phyloP scores from a whole-genome alignment of 2,888 invertebrate genomes.

The Caenorhabditis macrosperma region DNA sequence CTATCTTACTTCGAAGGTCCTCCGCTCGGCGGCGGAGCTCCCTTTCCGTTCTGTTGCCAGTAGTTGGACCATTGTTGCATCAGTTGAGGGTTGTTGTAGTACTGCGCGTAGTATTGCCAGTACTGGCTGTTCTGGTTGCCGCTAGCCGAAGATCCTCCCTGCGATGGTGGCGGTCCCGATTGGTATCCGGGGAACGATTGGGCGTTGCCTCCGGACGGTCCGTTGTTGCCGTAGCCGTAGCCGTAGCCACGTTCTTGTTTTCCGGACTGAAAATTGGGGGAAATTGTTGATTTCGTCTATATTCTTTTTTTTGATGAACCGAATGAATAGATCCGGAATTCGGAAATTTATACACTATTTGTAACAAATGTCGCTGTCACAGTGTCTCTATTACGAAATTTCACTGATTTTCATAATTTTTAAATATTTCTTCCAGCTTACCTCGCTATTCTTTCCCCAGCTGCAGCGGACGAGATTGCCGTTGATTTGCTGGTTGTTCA shows the following conservation, averaged over 20 bases:
- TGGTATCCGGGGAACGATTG: slow-evolving; percentile 2
- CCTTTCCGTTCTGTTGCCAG: slow-evolving; percentile 59
- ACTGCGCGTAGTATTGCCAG: slow-evolving; percentile 74
- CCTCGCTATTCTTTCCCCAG: slow-evolving; percentile 89
- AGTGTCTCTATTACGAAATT: background rate
- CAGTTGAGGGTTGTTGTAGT: slow-evolving; percentile 74
- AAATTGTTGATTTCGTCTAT: no score
- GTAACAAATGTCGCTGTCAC: no score
- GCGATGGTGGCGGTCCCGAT: no score
- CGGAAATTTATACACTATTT: no score
- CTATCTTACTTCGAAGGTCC: no score
- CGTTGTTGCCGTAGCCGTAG: slow-evolving; percentile 47
- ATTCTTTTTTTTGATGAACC: no score
- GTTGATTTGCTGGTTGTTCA: slow-evolving; percentile 95
- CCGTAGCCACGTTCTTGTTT: slow-evolving; percentile 63
- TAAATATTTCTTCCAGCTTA: background rate
- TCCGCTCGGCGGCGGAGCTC: no score
- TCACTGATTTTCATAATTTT: background rate
- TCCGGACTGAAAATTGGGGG: no score
- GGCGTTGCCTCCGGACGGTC: no score
- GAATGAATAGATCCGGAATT: no score
- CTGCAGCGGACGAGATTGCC: slow-evolving; percentile 97
- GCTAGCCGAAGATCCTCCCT: slow-evolving; percentile 6
- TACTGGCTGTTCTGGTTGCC: slow-evolving; percentile 65
- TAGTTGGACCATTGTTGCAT: slow-evolving; percentile 72